Evolutionary conservation across 2,113 vertebrate genomes (phyloP), one percentile per base, ranked within the genome.

Genomic region (Elanus axillaris): DNA sequence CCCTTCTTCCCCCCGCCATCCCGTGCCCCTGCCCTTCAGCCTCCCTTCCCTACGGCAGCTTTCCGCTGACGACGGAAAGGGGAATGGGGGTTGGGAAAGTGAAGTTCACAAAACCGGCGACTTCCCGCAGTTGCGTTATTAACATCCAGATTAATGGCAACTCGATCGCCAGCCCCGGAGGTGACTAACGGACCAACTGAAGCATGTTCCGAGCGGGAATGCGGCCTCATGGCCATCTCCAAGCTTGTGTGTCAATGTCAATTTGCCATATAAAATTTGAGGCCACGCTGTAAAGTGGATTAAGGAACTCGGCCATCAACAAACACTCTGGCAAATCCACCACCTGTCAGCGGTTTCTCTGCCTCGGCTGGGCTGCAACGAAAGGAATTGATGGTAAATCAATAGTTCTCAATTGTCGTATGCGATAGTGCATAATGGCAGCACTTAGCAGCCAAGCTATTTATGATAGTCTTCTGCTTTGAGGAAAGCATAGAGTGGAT

Each of bases 341-440:
- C 89, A 62, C 60, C 36, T 96, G 86, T 94, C 90, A 96, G 90
- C 90, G 88, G 79, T 91, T 95, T 81, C 67, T 94, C 23, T 84
- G 45, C 59, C 76, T 89, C 82, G 85, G 77, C 85, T 90, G 76
- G 96, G 77, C 67, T 88, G 90, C 56, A 91, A 94, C 96, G 23
- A 91, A 93, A 80, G 43, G 38, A 69, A 88, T 47, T 86, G 88
- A 94, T 89, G 66, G 81, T 38, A 96, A 96, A 97, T 97, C 97
- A 88, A 92, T 96, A 90, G n/a, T 63, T 60, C 21, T 91, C 81
- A 72, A 88, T 95, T 83, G 84, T 83, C 69, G 84, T 86, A 93
- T 71, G 77, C 76, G 92, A 40, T 93, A 45, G 22, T 81, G 85
- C 7, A 38, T 88, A 94, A 94, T 43, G 40, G 38, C 56, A 79